Evolutionary conservation across 2,113 vertebrate genomes (phyloP).

Genomic region (Caretta caretta): DNA sequence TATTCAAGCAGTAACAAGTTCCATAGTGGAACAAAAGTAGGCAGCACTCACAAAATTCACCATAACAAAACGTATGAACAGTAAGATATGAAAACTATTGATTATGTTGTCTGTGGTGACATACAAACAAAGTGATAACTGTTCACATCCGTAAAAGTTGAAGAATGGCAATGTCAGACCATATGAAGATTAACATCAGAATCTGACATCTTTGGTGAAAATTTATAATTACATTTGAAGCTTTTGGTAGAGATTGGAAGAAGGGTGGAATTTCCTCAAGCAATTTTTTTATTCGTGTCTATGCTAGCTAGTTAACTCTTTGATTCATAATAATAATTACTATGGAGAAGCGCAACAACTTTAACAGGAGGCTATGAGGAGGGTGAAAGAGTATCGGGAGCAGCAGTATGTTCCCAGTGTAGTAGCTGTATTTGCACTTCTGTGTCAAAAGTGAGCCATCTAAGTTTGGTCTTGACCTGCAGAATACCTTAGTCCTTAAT

Average conservation of each 20-base stretch:
- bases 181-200: conserved; percentile 72
- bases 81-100: conserved; percentile 77
- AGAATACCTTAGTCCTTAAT: not conserved
- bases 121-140: conserved; percentile 78
- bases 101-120: conserved; percentile 77
- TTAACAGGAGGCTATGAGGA: not conserved
- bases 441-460: not conserved
- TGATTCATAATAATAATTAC: conserved; percentile 10
- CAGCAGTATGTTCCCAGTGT: not conserved
- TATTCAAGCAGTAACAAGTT: conserved; percentile 73
- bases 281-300: conserved; percentile 43
- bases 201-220: conserved; percentile 75
- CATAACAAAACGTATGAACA: conserved; percentile 70
- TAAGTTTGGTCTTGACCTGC: not conserved
- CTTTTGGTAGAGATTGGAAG: conserved; percentile 59
- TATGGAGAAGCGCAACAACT: accelerated
- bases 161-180: conserved; percentile 71
- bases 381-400: not conserved
- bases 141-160: conserved; percentile 55
- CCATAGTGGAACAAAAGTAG: conserved; percentile 67
- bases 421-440: not conserved
- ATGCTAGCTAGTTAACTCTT: conserved; percentile 61
- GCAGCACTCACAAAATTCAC: conserved; percentile 53
- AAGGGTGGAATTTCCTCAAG: conserved; percentile 57
- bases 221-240: conserved; percentile 77